A percentile compares a stretch with the other conserved stretches of the same genome.
phyloP scores from a whole-genome alignment of 2,888 invertebrate species.

The Macrophya alboannulata region DNA sequence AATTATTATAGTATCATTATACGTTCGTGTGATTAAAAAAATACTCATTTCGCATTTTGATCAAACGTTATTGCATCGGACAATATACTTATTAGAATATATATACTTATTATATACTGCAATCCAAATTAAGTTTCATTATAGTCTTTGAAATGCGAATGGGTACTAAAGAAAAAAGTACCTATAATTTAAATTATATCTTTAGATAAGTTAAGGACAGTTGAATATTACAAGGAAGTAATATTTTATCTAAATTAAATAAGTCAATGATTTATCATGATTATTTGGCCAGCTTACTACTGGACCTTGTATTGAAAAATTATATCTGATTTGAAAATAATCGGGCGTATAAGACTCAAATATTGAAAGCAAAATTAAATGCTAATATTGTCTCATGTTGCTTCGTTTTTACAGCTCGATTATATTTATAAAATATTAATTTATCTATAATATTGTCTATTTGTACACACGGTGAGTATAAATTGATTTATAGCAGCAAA shows the following conservation, averaged over 20 bases:
- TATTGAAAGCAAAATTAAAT: neutral
- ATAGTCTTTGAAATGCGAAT: constrained; percentile 31
- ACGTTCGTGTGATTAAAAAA: constrained; percentile 18
- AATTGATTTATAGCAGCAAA: constrained; percentile 26
- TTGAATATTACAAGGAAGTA: neutral
- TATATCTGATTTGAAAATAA: neutral
- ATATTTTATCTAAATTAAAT: neutral
- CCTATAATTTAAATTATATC: constrained; percentile 2
- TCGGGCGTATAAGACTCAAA: neutral
- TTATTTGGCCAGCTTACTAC: constrained; percentile 17
- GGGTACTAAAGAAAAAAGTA: constrained; percentile 35
- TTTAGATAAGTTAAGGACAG: neutral
- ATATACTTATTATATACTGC: constrained; percentile 17
- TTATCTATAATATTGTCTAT: constrained; percentile 27
- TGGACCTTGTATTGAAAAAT: neutral
- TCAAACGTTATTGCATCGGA: constrained; percentile 37
- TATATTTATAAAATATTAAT: constrained; percentile 18
- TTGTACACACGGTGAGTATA: constrained; percentile 43
- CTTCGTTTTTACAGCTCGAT: constrained; percentile 12
- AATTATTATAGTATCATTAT: constrained; percentile 34
- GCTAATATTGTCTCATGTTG: constrained; percentile 31
- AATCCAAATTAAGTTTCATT: constrained; percentile 20
- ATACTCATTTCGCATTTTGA: constrained; percentile 28
- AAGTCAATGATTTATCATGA: constrained; percentile 12
- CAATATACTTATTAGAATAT: constrained; percentile 18